Base-by-base conservation (phyloP, 2,113 vertebrate genomes). In the Halichoerus grypus region DNA sequence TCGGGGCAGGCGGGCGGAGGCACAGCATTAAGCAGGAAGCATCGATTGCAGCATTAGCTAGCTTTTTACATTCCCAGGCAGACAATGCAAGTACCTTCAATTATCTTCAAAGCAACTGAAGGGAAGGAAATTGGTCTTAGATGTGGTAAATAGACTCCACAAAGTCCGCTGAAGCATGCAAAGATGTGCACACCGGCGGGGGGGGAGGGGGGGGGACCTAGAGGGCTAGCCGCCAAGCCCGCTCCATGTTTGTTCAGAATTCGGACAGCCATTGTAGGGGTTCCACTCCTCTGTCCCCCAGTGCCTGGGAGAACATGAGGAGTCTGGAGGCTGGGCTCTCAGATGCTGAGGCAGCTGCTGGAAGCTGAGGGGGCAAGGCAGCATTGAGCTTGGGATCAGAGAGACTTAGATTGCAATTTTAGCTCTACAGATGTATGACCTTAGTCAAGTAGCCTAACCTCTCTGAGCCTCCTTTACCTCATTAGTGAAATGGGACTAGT, bases 41-140 rank as follows among this genome's bases (percentile, higher is more conserved):
- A 99, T 99, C 91, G 98, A 99, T 99, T 98, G 97, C 92, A n/a
- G 98, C 98, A 98, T 98, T 98, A 99, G 98, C 97, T 86, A 59
- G 98, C 98, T 99, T 98, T 97, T 98, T 98, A 98, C 98, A 98
- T 99, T 98, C 90, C 67, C 97, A 98, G 98, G 98, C 98, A 99
- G 98, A 99, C 97, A 98, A 98, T 96, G 98, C 98, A 95, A 98
- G 98, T 98, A 97, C 95, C 98, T 98, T 98, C 99, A 99, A 98
- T 99, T 99, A 99, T 99, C 98, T 99, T 99, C 99, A 98, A 98
- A 99, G 99, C 98, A 96, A 97, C 98, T 92, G 98, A 98, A 99
- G 98, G 98, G 98, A 98, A 98, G 98, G 99, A 98, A 99, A 99
- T 99, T 98, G 98, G 98, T 98, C 98, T 99, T 98, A 98, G 98